Percentiles rank a stretch among this genome's conserved stretches.
phyloP scores from a whole-genome alignment of 2,888 invertebrate genomes.

The Gymnoscelis rufifasciata region DNA sequence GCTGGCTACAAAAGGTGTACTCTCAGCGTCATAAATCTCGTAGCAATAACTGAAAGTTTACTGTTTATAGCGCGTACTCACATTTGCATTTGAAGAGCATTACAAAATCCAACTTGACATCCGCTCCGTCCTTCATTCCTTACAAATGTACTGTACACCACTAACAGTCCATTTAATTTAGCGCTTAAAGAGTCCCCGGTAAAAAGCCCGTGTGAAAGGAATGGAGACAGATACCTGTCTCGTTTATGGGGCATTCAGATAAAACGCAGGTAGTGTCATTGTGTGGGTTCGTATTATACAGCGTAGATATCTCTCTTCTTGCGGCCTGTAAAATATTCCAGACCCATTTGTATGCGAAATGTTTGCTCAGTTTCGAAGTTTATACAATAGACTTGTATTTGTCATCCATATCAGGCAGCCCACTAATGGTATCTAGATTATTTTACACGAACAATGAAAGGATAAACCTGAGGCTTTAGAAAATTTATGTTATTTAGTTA shows the following conservation, averaged over 20 bases:
- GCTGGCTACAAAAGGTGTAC: no score
- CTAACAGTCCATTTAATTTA: slow-evolving; percentile 20
- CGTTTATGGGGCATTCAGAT: slow-evolving; percentile 33
- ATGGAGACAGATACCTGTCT: slow-evolving; percentile 48
- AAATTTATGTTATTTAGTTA: no score
- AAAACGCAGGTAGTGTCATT: slow-evolving; percentile 11
- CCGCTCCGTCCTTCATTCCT: slow-evolving; percentile 3
- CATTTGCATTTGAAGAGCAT: not conserved
- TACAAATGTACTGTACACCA: slow-evolving; percentile 13
- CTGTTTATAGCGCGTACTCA: no score
- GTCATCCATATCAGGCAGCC: no score
- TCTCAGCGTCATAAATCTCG: no score
- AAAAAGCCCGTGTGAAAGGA: slow-evolving; percentile 39
- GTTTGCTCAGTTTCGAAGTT: no score
- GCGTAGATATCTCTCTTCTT: not conserved
- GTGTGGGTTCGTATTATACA: not conserved
- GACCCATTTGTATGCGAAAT: not conserved
- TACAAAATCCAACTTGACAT: slow-evolving; percentile 1
- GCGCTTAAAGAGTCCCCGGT: slow-evolving; percentile 36
- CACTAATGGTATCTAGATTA: no score
- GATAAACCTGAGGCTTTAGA: no score
- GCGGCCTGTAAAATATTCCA: not conserved
- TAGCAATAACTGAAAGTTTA: no score
- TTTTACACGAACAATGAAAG: no score
- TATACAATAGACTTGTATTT: no score